Evolutionary conservation across 2,888 invertebrate species (phyloP).

Genomic region (Agonum fuliginosum): DNA sequence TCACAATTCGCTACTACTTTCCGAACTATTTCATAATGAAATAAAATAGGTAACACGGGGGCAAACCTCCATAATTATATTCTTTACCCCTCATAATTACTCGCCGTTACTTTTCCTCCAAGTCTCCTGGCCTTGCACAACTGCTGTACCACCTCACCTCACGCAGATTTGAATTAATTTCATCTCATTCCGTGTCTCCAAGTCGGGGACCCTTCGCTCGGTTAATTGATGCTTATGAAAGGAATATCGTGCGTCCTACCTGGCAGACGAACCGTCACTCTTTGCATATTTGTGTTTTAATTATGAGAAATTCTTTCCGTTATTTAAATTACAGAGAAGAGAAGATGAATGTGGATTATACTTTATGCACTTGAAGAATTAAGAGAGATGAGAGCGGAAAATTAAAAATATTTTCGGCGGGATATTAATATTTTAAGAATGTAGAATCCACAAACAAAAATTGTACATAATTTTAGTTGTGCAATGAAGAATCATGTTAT

Average conservation of each 20-base stretch:
- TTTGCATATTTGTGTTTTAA: constrained; percentile 37
- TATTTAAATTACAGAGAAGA: too few species aligned
- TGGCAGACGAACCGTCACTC: not conserved
- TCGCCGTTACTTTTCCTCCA: constrained; percentile 17
- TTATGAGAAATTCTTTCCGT: constrained; percentile 40
- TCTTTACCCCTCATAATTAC: constrained; percentile 16
- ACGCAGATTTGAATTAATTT: constrained; percentile 43
- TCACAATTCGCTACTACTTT: too few species aligned
- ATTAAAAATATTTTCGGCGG: too few species aligned
- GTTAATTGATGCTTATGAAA: constrained; percentile 49
- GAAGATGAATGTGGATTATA: too few species aligned
- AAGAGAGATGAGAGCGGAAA: too few species aligned
- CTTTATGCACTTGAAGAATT: too few species aligned
- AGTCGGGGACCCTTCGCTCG: not conserved
- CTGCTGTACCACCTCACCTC: constrained; percentile 18
- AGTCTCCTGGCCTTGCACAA: not conserved
- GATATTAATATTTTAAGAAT: too few species aligned
- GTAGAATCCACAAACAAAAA: too few species aligned
- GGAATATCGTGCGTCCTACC: constrained; percentile 27
- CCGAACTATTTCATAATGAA: constrained; percentile 13
- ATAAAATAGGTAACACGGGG: not conserved
- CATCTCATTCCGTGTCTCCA: constrained; percentile 39
- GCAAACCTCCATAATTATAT: constrained; percentile 30
- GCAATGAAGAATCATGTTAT: too few species aligned
- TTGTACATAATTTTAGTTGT: too few species aligned